Evolutionary conservation across 1,140 invertebrate genomes (phyloP), one percentile per base, ranked within the genome.

Genomic region (Gonatopus flavifemur): DNA sequence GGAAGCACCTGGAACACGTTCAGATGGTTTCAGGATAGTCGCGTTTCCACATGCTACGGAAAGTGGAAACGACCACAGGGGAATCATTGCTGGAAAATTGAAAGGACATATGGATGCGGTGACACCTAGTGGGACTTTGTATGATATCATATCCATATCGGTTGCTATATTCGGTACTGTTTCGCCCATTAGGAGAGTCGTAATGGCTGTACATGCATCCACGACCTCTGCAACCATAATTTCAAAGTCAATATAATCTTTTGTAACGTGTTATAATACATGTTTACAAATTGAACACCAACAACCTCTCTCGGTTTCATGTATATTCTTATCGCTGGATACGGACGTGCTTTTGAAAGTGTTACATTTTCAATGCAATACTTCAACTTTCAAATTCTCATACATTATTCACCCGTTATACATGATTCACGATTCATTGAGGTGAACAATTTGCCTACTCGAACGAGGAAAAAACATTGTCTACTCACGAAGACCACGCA

Each of bases 71-170:
- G 96, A 98, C 97, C 98, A 99, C 2, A 99, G 81, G 0, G 98
- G 98, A 66, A 99, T 98, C 98, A 99, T 99, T 28, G 97, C 96
- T 1, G 98, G 97, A 76, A 99, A 99, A 78, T 96, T 96, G 69
- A 95, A 95, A 0, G 92, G 92, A 25, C 91, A 90, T 63, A 97
- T 94, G 30, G 93, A 94, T 62, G 74, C 74, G 46, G 89, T 85
- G 13, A 96, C 91, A 37, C 95, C 95, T 2, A 98, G 77, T 1
- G 97, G 96, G 19, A 93, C 70, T 59, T 93, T 87, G 69, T 94
- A 93, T 1, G 93, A 94, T 50, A 90, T 82, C 3, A 89, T 90
- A 65, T 96, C 93, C 91, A 96, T 93, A 65, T 98, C 95, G 51
- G 89, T 94, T 1, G 94, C 87, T 37, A 98, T 91, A 49, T 93